Conservation (phyloP, 1,140 invertebrate genomes). For the Zaprionus ornatus region DNA sequence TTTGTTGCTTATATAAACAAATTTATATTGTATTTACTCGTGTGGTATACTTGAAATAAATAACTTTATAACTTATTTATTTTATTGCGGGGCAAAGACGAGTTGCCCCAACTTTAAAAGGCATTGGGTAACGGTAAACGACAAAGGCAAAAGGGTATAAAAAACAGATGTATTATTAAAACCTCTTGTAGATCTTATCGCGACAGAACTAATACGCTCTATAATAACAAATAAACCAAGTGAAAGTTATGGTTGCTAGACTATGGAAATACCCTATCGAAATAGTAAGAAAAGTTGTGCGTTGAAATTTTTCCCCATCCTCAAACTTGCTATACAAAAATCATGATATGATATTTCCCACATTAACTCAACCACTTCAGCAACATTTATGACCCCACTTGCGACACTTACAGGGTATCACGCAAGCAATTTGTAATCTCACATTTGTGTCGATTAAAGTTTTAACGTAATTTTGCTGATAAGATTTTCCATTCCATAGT, state of each 20-base stretch:
- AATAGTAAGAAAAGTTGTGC: not conserved
- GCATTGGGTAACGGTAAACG: constrained; percentile 1
- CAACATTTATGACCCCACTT: not conserved
- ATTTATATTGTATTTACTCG: constrained; percentile 34
- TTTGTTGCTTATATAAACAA: constrained; percentile 47
- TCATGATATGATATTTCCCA: not conserved
- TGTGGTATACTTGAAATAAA: constrained; percentile 67
- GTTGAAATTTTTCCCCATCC: not conserved
- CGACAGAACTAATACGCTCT: constrained; percentile 68
- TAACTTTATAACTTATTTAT: constrained; percentile 81
- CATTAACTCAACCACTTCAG: not conserved
- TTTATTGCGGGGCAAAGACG: constrained; percentile 53
- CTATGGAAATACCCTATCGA: not conserved
- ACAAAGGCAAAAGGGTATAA: constrained; percentile 13
- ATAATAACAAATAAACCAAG: constrained; percentile 55
- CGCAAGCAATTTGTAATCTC: constrained; percentile 76
- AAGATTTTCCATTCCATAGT: constrained; percentile 47
- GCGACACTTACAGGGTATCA: constrained; percentile 12
- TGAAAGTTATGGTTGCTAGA: not conserved
- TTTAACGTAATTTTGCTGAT: constrained; percentile 71
- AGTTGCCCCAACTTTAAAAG: not conserved
- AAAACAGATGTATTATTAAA: constrained; percentile 45
- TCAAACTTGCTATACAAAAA: not conserved
- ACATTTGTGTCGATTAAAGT: constrained; percentile 66
- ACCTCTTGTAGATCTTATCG: constrained; percentile 72